Evolutionary conservation across 2,113 vertebrate genomes (phyloP).

Genomic region (Pedetes capensis): DNA sequence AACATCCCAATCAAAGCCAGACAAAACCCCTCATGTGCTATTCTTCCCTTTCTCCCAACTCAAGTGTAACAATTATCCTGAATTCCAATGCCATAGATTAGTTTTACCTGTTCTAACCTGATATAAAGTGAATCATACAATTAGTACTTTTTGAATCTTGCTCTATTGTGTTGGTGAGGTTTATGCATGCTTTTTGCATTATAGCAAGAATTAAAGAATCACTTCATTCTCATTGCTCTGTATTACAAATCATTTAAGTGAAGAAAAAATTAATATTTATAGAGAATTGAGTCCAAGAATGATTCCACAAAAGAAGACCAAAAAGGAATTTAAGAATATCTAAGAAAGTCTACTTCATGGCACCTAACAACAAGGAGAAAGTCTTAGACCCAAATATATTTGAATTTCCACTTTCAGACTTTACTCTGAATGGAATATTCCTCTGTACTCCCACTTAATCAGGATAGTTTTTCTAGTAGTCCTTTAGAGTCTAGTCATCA

Average conservation of each 20-base stretch:
- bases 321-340: neutral
- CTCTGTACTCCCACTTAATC: neutral
- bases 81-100: neutral
- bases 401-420: neutral
- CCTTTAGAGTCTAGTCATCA: neutral
- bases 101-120: neutral
- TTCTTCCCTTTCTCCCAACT: rapidly evolving
- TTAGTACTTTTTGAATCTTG: neutral
- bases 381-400: too few species aligned
- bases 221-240: neutral
- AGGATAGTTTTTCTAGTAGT: neutral
- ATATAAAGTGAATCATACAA: neutral
- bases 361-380: too few species aligned
- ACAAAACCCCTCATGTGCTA: rapidly evolving
- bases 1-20: neutral
- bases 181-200: neutral
- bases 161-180: neutral
- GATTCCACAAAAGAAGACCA: neutral
- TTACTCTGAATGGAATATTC: neutral
- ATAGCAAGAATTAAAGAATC: neutral
- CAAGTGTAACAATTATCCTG: neutral
- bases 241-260: neutral
- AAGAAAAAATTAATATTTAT: neutral
- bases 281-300: neutral
- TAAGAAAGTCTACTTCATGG: neutral